Evolutionary conservation across 1,140 invertebrate species (phyloP), one percentile per base, ranked within the genome.

Genomic region (Brachionus calyciflorus): DNA sequence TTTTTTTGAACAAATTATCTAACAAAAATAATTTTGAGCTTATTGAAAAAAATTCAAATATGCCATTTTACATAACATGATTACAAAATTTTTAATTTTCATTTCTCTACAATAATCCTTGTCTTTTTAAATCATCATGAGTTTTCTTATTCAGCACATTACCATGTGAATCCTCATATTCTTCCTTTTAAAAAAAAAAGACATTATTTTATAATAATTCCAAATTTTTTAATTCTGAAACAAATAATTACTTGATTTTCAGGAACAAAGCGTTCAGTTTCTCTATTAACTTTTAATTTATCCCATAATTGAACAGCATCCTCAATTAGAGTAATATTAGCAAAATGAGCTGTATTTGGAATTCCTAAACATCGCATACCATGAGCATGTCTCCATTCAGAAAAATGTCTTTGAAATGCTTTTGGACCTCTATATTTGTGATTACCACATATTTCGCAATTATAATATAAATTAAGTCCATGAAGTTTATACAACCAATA

Each of bases 401-500:
- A 94, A 88, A 99, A 99, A 87, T 99, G 97, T 65, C 94, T 88
- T 84, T 99, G 96, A 84, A 99, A 99, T n/a, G 96, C 96, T 86
- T 99, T 99, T 0, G 97, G 97, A 0, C 97, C 97, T 86, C 98
- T 96, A 85, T 99, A 99, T 0, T 92, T 94, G 81, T 92, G 96
- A 86, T 99, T 99, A n/a, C 96, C 97, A 86, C 97, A 99, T 78
- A 99, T 99, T 85, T 99, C 97, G 85, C 97, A 99, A 78, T 92
- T 95, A 83, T 98, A 99, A 83, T 93, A 96, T 55, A 99, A 96
- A 84, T 99, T 99, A 0, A 99, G 87, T 0, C 97, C 97, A 84
- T 99, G 97, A 5, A 99, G 86, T 87, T 99, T 99, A 84, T 99
- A 99, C 28, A 99, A 85, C 96, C 97, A 99, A 84, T 99, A 99